Percentiles rank a stretch among this genome's conserved stretches.
These are phyloP conservation scores for Acrocephalus arundinaceus DNA, from an alignment of 2,113 vertebrate genomes.

Conservation along the genomic window DNA sequence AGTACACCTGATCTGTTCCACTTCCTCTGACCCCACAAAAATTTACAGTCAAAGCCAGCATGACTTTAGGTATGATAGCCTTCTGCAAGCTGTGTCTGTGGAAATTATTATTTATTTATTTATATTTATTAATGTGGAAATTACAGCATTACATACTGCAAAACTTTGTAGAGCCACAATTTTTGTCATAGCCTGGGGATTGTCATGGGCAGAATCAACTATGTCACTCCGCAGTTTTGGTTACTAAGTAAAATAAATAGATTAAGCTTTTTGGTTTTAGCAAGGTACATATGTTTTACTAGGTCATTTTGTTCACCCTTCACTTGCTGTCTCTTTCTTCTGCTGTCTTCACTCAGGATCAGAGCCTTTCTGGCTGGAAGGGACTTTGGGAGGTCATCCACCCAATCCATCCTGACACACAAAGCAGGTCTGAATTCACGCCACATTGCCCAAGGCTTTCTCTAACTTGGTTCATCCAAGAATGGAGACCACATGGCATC, in stretches of 20 bases:
- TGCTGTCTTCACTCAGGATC: background rate
- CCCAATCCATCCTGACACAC: background rate
- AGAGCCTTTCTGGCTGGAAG: background rate
- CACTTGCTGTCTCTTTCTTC: background rate
- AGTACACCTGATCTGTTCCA: background rate
- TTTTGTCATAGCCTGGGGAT: constrained; percentile 34
- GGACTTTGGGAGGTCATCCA: background rate
- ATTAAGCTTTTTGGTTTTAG: background rate
- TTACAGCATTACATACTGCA: background rate
- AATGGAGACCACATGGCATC: fast-evolving
- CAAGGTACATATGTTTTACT: background rate
- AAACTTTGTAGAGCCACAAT: background rate
- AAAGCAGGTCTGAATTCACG: background rate
- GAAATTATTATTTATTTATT: too few relatives aligned
- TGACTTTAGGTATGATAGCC: background rate
- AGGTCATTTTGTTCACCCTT: background rate
- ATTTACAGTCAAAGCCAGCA: background rate
- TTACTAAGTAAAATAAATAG: constrained; percentile 56
- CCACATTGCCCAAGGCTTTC: background rate
- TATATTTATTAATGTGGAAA: too few relatives aligned
- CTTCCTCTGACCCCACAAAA: background rate
- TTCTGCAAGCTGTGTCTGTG: constrained; percentile 12
- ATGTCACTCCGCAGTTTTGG: background rate
- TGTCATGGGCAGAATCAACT: constrained; percentile 3
- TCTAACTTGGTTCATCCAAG: background rate